A percentile compares a stretch with the other conserved stretches of the same genome.
Evolutionary conservation across 2,888 invertebrate genomes (phyloP).

Genomic region (Tenodera sinensis): DNA sequence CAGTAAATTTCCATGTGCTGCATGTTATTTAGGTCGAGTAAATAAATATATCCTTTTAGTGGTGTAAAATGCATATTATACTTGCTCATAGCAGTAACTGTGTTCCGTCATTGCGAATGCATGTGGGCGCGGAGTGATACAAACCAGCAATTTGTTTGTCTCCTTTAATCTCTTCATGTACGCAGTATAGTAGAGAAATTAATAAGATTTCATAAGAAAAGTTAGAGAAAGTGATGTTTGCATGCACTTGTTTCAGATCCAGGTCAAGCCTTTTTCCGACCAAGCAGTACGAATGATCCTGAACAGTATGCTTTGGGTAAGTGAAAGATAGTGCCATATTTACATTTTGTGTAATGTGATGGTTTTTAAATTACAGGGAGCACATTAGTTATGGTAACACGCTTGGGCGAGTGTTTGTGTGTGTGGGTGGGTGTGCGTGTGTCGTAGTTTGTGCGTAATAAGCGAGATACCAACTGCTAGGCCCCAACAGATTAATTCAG

Average conservation of each 20-base stretch:
- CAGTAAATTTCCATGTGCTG: too few relatives aligned
- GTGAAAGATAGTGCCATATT: constrained; percentile 14
- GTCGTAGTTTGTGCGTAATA: neutral
- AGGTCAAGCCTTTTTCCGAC: constrained; percentile 24
- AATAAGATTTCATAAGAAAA: too few relatives aligned
- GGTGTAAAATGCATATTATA: too few relatives aligned
- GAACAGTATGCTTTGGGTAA: constrained; percentile 28
- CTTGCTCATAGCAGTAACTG: too few relatives aligned
- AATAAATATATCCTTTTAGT: too few relatives aligned
- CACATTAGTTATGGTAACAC: constrained; percentile 4
- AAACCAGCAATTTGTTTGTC: too few relatives aligned
- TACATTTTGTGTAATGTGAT: neutral
- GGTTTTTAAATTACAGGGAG: constrained; percentile 12
- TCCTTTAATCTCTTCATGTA: too few relatives aligned
- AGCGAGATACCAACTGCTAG: neutral
- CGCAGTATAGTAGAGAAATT: too few relatives aligned
- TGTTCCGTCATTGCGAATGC: too few relatives aligned
- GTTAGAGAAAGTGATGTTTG: too few relatives aligned
- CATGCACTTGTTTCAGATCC: constrained; percentile 15
- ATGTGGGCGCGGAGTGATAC: too few relatives aligned
- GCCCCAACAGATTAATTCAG: neutral
- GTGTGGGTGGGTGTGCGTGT: neutral
- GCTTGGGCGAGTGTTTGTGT: neutral
- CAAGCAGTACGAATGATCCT: constrained; percentile 20
- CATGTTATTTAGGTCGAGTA: too few relatives aligned